Base-by-base conservation (phyloP, 1,140 invertebrate genomes). In the Trichogramma pretiosum region DNA sequence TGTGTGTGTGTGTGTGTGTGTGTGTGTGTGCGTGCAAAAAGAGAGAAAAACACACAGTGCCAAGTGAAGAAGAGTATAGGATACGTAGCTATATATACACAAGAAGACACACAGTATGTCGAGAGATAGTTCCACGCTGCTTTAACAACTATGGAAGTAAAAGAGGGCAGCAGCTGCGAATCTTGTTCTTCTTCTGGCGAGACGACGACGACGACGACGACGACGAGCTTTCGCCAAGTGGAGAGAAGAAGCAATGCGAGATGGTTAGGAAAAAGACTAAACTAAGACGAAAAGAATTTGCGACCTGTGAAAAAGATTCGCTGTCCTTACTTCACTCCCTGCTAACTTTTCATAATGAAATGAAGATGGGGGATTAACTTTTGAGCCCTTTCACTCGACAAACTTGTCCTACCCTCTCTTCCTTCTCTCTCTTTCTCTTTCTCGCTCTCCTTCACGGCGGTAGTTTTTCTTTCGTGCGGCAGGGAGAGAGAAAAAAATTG, bases 311-410 rank as follows among this genome's bases (percentile, higher is more conserved):
- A 46, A 50, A 46, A 51, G 49, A 51, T 51, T 51, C 38, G 37
- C 48, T 44, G 16, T 28, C 37, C 38, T 30, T 32, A 9, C 44
- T 2, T 3, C 26, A 26, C 44, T 38, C 34, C 19, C 8, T 13
- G 33, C 49, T 41, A 51, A 46, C 43, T 51, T 51, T 51, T 46
- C 49, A 46, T 46, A 51, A 51, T 45, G 38, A 44, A 51, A 51
- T 51, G 43, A 46, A 51, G 37, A 36, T 33, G 39, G n/a, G n/a
- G 43, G 43, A 51, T 46, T 51, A 51, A 51, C 43, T 51, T 51
- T 44, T 16, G 49, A 46, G 42, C 36, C 37, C 48, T 44, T 44
- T 21, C n/a, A n/a, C n/a, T n/a, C n/a, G n/a, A n/a, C n/a, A n/a
- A n/a, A n/a, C n/a, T 30, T 30, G 26, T 13, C 7, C 13, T 30